phyloP scores from a whole-genome alignment of 2,797 vertebrate genomes.

The Muscicapa comitata region DNA sequence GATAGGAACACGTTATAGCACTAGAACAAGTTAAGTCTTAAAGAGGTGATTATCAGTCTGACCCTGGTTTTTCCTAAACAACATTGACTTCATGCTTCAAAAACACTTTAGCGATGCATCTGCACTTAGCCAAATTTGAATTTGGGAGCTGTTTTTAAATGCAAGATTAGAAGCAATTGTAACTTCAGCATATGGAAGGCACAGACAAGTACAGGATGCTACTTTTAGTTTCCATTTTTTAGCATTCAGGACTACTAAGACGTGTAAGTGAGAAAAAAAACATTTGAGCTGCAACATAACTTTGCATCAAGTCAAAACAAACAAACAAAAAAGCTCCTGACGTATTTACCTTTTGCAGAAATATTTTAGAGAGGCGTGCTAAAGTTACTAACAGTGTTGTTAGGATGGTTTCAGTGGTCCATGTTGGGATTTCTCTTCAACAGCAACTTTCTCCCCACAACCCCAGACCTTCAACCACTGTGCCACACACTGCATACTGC shows the following conservation, averaged over 20 bases:
- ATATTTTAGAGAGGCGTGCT: background rate
- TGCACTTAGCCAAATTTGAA: background rate
- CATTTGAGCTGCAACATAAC: background rate
- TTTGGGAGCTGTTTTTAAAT: background rate
- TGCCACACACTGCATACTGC: background rate
- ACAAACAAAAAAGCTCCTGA: background rate
- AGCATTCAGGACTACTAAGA: background rate
- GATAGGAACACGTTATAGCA: background rate
- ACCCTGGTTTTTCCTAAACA: background rate
- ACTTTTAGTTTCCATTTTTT: background rate
- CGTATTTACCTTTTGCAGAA: background rate
- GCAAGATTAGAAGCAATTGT: background rate
- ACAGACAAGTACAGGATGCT: background rate
- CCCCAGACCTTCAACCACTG: background rate
- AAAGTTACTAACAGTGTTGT: background rate
- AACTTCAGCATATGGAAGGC: conserved; percentile 8
- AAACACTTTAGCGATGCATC: background rate
- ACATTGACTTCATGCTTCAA: background rate
- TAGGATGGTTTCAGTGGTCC: background rate
- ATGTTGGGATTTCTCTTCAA: background rate
- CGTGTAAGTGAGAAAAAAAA: background rate
- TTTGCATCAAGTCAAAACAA: background rate
- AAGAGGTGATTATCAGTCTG: background rate
- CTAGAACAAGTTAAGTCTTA: background rate
- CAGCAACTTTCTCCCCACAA: background rate